phyloP scores from a whole-genome alignment of 2,113 vertebrate species.

The Scalopus aquaticus region DNA sequence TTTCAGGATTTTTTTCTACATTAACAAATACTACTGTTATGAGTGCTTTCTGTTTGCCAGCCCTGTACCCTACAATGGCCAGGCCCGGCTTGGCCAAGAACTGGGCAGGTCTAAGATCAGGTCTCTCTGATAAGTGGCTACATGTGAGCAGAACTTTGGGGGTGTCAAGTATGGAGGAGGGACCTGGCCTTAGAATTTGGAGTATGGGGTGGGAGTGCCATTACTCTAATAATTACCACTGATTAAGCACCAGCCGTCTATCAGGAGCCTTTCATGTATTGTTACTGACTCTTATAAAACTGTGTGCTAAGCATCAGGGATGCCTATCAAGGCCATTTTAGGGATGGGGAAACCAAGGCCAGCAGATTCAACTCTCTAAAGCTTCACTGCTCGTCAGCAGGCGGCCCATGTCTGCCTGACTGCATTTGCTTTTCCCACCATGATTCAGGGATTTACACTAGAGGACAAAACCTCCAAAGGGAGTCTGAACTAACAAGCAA shows the following conservation, averaged over 20 bases:
- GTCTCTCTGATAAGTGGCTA: background rate
- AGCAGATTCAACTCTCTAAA: background rate
- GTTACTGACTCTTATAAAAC: background rate
- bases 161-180: background rate
- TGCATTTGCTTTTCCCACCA: background rate
- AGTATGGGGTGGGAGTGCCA: background rate
- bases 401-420: background rate
- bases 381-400: background rate
- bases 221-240: background rate
- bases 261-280: background rate
- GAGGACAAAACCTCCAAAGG: background rate
- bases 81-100: background rate
- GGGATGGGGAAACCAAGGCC: background rate
- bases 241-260: background rate
- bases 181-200: background rate
- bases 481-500: background rate
- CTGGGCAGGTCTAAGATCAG: background rate
- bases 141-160: background rate
- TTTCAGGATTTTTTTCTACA: background rate
- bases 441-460: background rate
- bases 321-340: background rate
- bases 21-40: conserved; percentile 46
- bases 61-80: background rate
- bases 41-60: conserved; percentile 21
- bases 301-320: background rate